These are phyloP conservation scores for Hycleus cichorii DNA, from an alignment of 1,140 invertebrate genomes.

Conservation along the genomic window DNA sequence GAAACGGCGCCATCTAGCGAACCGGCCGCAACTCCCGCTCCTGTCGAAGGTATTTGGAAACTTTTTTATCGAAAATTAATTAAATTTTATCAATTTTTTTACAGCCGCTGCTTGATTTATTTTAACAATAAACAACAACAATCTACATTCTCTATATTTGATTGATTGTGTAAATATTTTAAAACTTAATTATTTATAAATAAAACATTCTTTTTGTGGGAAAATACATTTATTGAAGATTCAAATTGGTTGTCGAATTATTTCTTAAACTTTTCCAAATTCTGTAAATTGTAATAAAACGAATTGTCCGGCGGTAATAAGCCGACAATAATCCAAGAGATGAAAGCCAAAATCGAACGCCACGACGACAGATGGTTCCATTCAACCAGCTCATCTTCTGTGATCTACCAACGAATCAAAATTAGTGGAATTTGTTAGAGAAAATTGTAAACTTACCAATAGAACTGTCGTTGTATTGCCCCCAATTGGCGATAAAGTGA, in stretches of 20 bases:
- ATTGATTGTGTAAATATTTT: too few relatives aligned
- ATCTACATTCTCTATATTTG: too few relatives aligned
- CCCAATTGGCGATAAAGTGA: background rate
- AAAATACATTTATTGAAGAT: too few relatives aligned
- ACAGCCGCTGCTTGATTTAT: too few relatives aligned
- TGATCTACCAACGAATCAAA: conserved; percentile 28
- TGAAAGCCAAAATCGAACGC: conserved; percentile 34
- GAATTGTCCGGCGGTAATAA: conserved; percentile 32
- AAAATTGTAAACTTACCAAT: too few relatives aligned
- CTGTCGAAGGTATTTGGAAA: conserved; percentile 10
- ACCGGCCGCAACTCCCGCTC: conserved; percentile 15
- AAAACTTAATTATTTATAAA: too few relatives aligned
- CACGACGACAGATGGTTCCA: conserved; percentile 39
- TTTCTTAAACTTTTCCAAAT: conserved; percentile 30
- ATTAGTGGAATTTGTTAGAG: too few relatives aligned
- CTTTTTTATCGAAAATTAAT: background rate
- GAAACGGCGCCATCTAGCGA: conserved; percentile 13
- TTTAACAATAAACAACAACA: too few relatives aligned
- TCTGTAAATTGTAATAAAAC: conserved; percentile 33
- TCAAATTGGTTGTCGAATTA: background rate
- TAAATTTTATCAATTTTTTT: background rate
- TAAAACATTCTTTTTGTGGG: too few relatives aligned
- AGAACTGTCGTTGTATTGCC: too few relatives aligned
- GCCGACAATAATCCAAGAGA: conserved; percentile 37
- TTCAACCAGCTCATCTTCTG: conserved; percentile 26